Evolutionary conservation across 1,140 invertebrate species (phyloP).

Genomic region (Drosophila pallidifrons): DNA sequence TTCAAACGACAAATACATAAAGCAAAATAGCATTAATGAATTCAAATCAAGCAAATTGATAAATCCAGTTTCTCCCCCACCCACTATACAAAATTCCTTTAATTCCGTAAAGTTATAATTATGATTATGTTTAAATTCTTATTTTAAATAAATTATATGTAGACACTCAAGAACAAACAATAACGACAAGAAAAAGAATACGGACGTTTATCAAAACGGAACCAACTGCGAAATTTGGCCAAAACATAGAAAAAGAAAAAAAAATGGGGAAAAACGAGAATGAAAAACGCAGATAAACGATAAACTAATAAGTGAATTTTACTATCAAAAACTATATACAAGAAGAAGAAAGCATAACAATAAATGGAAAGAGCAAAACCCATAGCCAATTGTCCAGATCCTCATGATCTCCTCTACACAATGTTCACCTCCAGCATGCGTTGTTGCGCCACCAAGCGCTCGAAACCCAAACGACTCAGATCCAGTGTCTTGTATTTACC

Average conservation of each 20-base stretch:
- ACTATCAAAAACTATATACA: constrained; percentile 55
- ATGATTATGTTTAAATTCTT: constrained; percentile 75
- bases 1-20: constrained; percentile 47
- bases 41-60: constrained; percentile 1
- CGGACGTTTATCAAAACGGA: constrained; percentile 1
- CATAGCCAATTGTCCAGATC: background rate
- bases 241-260: constrained; percentile 29
- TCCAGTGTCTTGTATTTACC: constrained; percentile 91
- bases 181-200: background rate
- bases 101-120: constrained; percentile 52
- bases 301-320: constrained; percentile 58
- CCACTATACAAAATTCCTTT: background rate
- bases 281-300: constrained; percentile 18
- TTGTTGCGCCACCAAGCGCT: constrained; percentile 90
- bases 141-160: constrained; percentile 80
- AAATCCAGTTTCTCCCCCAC: constrained; percentile 20
- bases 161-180: constrained; percentile 47
- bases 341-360: constrained; percentile 53
- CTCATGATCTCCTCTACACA: constrained; percentile 85
- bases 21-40: constrained; percentile 26
- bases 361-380: constrained; percentile 67
- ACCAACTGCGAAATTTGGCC: constrained; percentile 33
- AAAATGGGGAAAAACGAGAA: background rate
- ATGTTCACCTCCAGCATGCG: constrained; percentile 89
- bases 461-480: constrained; percentile 91